Evolutionary conservation across 2,888 invertebrate species (phyloP).

Genomic region (Phasia obesa): DNA sequence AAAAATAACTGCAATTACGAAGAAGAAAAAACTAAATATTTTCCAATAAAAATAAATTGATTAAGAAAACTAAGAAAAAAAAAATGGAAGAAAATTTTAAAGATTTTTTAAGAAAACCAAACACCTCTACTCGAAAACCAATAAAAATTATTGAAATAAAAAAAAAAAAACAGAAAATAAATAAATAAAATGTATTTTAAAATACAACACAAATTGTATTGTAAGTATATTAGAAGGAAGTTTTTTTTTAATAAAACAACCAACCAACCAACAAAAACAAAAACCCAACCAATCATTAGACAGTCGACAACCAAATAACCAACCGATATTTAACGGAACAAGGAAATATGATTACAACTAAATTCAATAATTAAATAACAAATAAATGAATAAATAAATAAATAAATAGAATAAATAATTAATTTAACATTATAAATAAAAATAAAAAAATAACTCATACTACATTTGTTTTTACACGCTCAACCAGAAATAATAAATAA

Average conservation of each 20-base stretch:
- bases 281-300: slow-evolving; percentile 62
- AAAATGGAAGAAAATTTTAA: slow-evolving; percentile 54
- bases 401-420: slow-evolving; percentile 53
- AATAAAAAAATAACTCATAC: slow-evolving; percentile 52
- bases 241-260: slow-evolving; percentile 56
- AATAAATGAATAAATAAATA: slow-evolving; percentile 40
- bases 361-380: slow-evolving; percentile 41
- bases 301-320: slow-evolving; percentile 70
- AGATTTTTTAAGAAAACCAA: slow-evolving; percentile 69
- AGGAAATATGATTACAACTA: slow-evolving; percentile 66
- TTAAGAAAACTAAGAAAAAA: slow-evolving; percentile 37
- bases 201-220: slow-evolving; percentile 40
- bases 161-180: slow-evolving; percentile 26
- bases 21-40: slow-evolving; percentile 54
- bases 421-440: slow-evolving; percentile 46
- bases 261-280: slow-evolving; percentile 49
- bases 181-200: slow-evolving; percentile 40
- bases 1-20: slow-evolving; percentile 45
- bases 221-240: slow-evolving; percentile 41
- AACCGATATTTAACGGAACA: slow-evolving; percentile 71
- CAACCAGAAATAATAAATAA: slow-evolving; percentile 61
- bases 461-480: slow-evolving; percentile 65
- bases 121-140: slow-evolving; percentile 68
- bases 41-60: slow-evolving; percentile 55
- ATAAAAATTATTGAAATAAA: slow-evolving; percentile 34